These are phyloP conservation scores for Stigmatopora argus DNA, from an alignment of 2,113 vertebrate species.

Conservation along the genomic window DNA sequence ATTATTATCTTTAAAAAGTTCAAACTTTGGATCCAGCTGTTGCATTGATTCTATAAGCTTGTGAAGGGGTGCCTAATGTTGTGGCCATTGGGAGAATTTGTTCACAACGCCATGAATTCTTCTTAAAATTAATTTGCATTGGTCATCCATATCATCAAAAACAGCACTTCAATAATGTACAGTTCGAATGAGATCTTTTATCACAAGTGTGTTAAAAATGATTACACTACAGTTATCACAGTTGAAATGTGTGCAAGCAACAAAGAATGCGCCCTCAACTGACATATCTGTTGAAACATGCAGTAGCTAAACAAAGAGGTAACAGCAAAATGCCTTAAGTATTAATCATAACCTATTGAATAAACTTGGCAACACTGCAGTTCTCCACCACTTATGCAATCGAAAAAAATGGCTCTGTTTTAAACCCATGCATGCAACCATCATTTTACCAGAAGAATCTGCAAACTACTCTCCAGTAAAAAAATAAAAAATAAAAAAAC, in stretches of 20 bases:
- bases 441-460: neutral
- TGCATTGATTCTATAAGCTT: neutral
- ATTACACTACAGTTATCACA: neutral
- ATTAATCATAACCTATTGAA: neutral
- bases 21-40: neutral
- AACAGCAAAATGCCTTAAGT: neutral
- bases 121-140: neutral
- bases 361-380: neutral
- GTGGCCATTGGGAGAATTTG: neutral
- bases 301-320: neutral
- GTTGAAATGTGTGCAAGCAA: neutral
- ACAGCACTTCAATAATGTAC: neutral
- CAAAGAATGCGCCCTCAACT: neutral
- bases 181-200: neutral
- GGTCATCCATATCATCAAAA: neutral
- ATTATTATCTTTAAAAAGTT: neutral
- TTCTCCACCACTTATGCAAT: neutral
- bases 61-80: neutral
- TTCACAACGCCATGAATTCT: neutral
- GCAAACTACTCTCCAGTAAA: neutral
- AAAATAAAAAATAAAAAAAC: neutral
- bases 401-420: neutral
- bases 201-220: neutral
- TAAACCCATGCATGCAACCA: neutral
- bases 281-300: neutral